These are phyloP conservation scores for Liasis olivaceus DNA, from an alignment of 2,797 vertebrate species.

Conservation along the genomic window DNA sequence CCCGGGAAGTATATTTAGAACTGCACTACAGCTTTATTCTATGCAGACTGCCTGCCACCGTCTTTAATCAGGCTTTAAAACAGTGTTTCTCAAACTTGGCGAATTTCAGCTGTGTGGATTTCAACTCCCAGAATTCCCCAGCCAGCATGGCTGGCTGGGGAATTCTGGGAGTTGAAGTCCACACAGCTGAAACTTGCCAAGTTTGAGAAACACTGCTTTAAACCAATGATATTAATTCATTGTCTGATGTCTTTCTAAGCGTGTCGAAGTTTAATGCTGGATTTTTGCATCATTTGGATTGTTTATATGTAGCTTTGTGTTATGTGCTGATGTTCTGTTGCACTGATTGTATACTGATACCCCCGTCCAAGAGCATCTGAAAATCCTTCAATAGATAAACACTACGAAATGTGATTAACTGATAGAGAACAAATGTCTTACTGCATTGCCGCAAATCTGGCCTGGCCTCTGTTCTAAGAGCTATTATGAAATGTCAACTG, in stretches of 20 bases:
- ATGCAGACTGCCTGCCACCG: not conserved
- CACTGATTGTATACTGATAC: not conserved
- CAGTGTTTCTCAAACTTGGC: not conserved
- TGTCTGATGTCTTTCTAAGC: not conserved
- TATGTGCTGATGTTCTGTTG: not conserved
- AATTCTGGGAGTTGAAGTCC: not conserved
- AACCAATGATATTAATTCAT: not conserved
- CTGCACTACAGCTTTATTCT: not conserved
- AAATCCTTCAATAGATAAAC: not conserved
- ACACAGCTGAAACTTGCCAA: not conserved
- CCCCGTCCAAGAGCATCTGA: not conserved
- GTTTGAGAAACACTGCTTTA: not conserved
- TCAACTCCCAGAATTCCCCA: not conserved
- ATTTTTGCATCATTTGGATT: not conserved
- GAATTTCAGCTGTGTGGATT: not conserved
- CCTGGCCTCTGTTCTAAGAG: not conserved
- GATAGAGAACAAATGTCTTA: not conserved
- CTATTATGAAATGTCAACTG: not conserved
- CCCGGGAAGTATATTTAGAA: not conserved
- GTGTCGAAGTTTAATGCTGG: not conserved
- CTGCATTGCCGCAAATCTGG: not conserved
- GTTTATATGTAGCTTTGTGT: not conserved
- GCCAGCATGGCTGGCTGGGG: not conserved
- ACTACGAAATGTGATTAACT: not conserved
- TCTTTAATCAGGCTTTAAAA: not conserved